Conservation (phyloP, 2,888 invertebrate species). For the Drosophila stalkeri region DNA sequence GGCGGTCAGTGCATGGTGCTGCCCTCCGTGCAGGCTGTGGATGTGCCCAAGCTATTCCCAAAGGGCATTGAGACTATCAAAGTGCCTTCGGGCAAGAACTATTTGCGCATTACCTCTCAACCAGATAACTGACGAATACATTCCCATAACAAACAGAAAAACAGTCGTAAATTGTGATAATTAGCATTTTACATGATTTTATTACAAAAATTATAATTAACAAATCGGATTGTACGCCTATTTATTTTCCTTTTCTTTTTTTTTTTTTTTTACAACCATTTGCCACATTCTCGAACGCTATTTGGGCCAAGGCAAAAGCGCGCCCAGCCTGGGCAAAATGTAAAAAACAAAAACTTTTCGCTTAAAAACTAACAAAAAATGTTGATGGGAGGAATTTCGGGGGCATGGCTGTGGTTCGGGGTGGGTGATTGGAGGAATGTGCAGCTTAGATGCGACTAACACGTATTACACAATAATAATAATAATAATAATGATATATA, state of each 20-base stretch:
- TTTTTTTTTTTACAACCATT: slow-evolving; percentile 55
- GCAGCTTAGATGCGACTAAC: slow-evolving; percentile 35
- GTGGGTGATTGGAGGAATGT: slow-evolving; percentile 50
- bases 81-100: slow-evolving; percentile 94
- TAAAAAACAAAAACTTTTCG: slow-evolving; percentile 38
- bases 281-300: slow-evolving; percentile 38
- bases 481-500: slow-evolving; percentile 5
- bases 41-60: slow-evolving; percentile 90
- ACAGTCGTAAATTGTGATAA: slow-evolving; percentile 27
- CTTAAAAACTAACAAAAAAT: slow-evolving; percentile 66
- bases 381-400: slow-evolving; percentile 17
- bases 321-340: slow-evolving; percentile 36
- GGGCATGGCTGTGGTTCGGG: background rate
- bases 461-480: slow-evolving; percentile 12
- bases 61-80: slow-evolving; percentile 88
- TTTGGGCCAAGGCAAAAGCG: slow-evolving; percentile 45
- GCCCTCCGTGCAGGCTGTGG: slow-evolving; percentile 90
- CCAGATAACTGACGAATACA: slow-evolving; percentile 51
- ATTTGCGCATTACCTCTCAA: slow-evolving; percentile 90
- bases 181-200: slow-evolving; percentile 53
- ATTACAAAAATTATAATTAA: slow-evolving; percentile 73
- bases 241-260: background rate
- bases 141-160: background rate
- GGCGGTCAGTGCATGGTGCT: slow-evolving; percentile 96
- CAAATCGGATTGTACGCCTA: slow-evolving; percentile 42